phyloP scores from a whole-genome alignment of 2,888 invertebrate species.

The Diaprepes abbreviatus region DNA sequence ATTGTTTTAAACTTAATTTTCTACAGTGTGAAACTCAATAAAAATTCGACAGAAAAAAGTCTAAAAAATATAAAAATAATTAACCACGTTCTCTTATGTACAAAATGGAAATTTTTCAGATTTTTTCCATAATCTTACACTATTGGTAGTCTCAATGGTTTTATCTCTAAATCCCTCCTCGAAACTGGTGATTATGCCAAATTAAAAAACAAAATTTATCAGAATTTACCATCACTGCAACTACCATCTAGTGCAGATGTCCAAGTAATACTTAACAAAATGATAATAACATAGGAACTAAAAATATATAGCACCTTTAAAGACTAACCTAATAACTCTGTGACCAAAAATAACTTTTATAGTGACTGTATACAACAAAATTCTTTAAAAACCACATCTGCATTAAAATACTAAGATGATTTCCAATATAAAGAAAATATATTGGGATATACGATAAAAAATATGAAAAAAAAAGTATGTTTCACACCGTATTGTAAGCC shows the following conservation, averaged over 20 bases:
- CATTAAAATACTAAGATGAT: conserved; percentile 4
- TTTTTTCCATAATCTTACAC: neutral
- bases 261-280: neutral
- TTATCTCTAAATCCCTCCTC: too few relatives aligned
- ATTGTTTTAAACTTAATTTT: neutral
- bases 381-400: neutral
- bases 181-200: too few relatives aligned
- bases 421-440: neutral
- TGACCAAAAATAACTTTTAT: neutral
- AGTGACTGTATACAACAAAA: conserved; percentile 6
- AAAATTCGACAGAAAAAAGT: neutral
- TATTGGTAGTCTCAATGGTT: neutral
- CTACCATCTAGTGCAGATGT: neutral
- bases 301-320: conserved; percentile 28
- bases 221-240: neutral
- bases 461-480: neutral
- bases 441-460: neutral
- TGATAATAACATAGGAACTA: conserved; percentile 23
- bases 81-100: too few relatives aligned
- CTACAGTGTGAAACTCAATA: conserved; percentile 7
- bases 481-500: conserved; percentile 6
- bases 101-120: neutral
- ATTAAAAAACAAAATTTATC: too few relatives aligned
- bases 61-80: neutral
- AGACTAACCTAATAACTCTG: neutral